Evolutionary conservation across 2,797 vertebrate genomes (phyloP).

Genomic region (Heteromormyrus szaboi): DNA sequence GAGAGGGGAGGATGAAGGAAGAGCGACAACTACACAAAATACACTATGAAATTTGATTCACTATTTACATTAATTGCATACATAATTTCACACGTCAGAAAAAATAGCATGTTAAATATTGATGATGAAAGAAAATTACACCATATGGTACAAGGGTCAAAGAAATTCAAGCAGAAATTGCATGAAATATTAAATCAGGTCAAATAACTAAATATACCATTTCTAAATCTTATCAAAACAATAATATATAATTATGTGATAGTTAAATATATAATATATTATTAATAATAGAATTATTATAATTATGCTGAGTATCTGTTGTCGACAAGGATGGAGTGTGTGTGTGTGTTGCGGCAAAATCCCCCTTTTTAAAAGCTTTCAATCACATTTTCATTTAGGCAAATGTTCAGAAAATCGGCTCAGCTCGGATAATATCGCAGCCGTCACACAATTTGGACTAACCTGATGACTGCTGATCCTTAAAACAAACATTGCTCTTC

Average conservation of each 20-base stretch:
- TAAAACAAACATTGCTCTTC: conserved; percentile 39
- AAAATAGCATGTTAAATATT: neutral
- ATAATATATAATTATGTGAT: conserved; percentile 12
- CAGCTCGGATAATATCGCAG: conserved; percentile 42
- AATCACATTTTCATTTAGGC: conserved; percentile 41
- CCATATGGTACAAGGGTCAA: neutral
- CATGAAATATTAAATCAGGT: neutral
- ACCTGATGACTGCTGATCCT: conserved; percentile 37
- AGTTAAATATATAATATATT: neutral
- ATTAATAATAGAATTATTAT: conserved; percentile 10
- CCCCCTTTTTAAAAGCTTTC: conserved; percentile 23
- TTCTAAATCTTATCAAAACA: neutral
- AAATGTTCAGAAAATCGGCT: conserved; percentile 45
- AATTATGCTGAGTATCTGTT: neutral
- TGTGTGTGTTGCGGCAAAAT: conserved; percentile 6
- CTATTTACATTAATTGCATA: neutral
- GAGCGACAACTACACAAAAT: neutral
- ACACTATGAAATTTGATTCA: neutral
- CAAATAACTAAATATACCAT: neutral
- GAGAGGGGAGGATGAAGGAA: conserved; percentile 6
- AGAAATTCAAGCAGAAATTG: neutral
- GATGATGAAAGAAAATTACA: neutral
- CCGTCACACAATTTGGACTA: conserved; percentile 39
- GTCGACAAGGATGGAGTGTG: neutral
- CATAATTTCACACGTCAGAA: neutral